Evolutionary conservation across 2,113 vertebrate species (phyloP), one percentile per base, ranked within the genome.

Genomic region (Dicaeum eximium): DNA sequence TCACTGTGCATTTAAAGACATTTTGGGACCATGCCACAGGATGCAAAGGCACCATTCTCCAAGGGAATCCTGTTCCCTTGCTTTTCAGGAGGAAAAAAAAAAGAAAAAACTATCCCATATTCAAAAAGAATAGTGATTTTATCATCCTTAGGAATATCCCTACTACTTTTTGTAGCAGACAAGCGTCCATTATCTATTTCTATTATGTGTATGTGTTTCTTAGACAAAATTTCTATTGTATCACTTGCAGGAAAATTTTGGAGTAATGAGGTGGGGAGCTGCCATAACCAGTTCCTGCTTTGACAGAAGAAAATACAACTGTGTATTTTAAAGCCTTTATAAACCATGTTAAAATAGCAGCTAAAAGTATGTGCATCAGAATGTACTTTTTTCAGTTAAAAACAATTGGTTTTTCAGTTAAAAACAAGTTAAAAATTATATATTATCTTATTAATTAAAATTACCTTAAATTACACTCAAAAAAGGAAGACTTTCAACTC

Each of bases 391-490:
- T 62, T 42, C 47, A 69, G 23, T 60, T 72, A 77, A 71, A 94
- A 92, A 70, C 13, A 83, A 73, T 78, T 60, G 15, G 33, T 92
- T 95, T 61, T 62, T 42, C 47, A 69, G 23, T 60, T 72, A 77
- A 71, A 94, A 92, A 70, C 13, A 83, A 73, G n/a, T 78, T 60
- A 82, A 33, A 67, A 78, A 80, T 64, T 72, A 60, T 30, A 48
- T 74, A 80, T 95, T 72, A 82, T 15, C 60, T 80, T 75, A 47
- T 71, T 87, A 91, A 86, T 86, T 89, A 89, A 86, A 92, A 58
- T 65, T 70, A 70, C 22, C 35, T 92, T 82, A 78, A 75, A 77
- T 86, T 83, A 12, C 37, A 16, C 77, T 79, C 35, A 14, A 45
- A 77, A 86, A 64, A 13, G 37, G 24, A 48, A 72, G n/a, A 77